Conservation (phyloP, 2,888 invertebrate genomes). For the Acleris holmiana region DNA sequence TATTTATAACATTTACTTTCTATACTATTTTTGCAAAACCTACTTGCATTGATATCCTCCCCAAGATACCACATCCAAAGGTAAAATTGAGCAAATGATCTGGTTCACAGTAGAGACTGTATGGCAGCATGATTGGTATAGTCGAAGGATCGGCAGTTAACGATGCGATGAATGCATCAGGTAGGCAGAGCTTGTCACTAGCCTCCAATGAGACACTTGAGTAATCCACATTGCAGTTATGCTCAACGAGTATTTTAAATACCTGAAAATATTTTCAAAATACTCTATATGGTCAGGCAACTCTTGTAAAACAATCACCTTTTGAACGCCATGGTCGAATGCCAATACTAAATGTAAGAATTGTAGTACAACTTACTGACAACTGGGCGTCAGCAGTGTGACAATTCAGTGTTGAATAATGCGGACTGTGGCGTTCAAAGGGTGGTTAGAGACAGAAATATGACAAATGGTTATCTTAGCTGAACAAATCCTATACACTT, state of each 20-base stretch:
- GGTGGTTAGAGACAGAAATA: no score
- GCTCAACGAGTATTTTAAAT: constrained; percentile 66
- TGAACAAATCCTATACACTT: no score
- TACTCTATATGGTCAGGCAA: no score
- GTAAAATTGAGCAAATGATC: constrained; percentile 59
- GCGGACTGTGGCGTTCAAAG: no score
- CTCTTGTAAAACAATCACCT: no score
- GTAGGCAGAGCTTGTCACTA: constrained; percentile 50
- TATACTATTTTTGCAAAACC: constrained; percentile 43
- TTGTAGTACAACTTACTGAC: no score
- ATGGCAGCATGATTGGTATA: constrained; percentile 62
- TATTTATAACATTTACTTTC: not conserved
- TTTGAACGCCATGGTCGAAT: no score
- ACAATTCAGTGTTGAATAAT: no score
- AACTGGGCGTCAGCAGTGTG: no score
- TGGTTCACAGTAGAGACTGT: constrained; percentile 72
- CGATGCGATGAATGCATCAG: constrained; percentile 73
- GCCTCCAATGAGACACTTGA: constrained; percentile 49
- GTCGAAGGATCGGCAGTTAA: constrained; percentile 62
- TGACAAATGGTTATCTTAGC: no score
- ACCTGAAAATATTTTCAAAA: constrained; percentile 55
- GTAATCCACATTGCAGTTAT: constrained; percentile 76
- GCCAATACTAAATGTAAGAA: no score
- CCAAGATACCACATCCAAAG: constrained; percentile 51
- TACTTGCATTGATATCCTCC: constrained; percentile 60